phyloP scores from a whole-genome alignment of 37 sponge, comb jelly and placozoan genomes.

The Cladorhizidae sp. region DNA sequence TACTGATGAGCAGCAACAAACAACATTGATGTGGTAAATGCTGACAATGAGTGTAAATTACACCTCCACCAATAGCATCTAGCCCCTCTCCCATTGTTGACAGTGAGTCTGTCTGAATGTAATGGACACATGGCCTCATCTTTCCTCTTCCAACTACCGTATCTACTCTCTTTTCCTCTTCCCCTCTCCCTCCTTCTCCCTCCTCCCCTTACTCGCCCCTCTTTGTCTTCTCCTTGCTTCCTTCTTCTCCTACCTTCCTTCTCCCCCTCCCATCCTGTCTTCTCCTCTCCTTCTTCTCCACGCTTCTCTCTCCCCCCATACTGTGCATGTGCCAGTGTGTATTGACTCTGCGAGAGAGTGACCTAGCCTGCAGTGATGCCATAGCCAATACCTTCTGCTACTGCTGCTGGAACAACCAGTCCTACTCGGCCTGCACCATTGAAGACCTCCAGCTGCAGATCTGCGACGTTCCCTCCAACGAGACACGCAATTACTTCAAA shows the following conservation, averaged over 20 bases:
- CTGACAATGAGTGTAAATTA: no score
- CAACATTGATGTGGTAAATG: no score
- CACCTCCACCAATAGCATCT: no score
- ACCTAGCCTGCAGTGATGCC: constrained; percentile 47
- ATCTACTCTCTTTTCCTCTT: no score
- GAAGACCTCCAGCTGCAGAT: constrained; percentile 72
- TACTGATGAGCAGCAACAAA: no score
- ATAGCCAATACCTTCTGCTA: constrained; percentile 64
- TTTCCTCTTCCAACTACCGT: no score
- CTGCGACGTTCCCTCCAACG: constrained; percentile 45
- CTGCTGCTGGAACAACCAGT: constrained; percentile 77
- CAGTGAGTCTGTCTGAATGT: no score
- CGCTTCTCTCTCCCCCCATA: no score
- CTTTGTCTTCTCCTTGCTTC: not conserved
- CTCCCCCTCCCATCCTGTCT: not conserved
- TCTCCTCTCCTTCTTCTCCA: constrained; percentile 13
- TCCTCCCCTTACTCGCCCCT: no score
- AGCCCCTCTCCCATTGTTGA: no score
- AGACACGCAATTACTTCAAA: constrained; percentile 60
- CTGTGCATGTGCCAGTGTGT: constrained; percentile 79
- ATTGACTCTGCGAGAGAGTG: constrained; percentile 61
- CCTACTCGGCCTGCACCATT: constrained; percentile 68
- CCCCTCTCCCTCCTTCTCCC: no score
- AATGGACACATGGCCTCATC: no score
- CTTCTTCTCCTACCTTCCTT: constrained; percentile 3